These are phyloP conservation scores for Hemichromis elongatus DNA, from an alignment of 2,113 vertebrate genomes.

Conservation along the genomic window DNA sequence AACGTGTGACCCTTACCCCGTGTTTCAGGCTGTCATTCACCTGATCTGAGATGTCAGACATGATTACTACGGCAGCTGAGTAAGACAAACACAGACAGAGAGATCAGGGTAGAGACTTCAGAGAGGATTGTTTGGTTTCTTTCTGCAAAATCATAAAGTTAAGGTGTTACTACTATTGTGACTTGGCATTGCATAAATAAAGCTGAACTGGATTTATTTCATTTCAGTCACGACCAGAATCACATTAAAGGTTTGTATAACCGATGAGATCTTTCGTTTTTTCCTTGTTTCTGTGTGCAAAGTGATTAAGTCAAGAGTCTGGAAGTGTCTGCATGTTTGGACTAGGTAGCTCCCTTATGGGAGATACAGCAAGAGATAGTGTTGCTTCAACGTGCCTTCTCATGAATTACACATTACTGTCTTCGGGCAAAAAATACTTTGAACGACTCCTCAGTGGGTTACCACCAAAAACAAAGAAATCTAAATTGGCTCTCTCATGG, in stretches of 20 bases:
- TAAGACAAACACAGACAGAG: neutral
- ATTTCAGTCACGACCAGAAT: neutral
- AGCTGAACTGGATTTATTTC: neutral
- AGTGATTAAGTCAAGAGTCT: neutral
- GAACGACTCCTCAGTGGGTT: slow-evolving; percentile 21
- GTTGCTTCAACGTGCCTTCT: slow-evolving; percentile 12
- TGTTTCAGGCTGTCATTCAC: slow-evolving; percentile 85
- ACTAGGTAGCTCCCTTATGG: slow-evolving; percentile 10
- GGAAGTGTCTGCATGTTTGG: neutral
- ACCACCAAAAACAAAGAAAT: slow-evolving; percentile 22
- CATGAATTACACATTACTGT: slow-evolving; percentile 46
- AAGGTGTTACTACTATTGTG: neutral
- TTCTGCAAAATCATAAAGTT: neutral
- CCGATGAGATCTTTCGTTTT: neutral
- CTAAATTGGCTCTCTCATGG: slow-evolving; percentile 50
- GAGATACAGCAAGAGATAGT: slow-evolving; percentile 26
- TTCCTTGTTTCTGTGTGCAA: neutral
- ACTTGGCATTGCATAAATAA: neutral
- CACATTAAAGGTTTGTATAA: neutral
- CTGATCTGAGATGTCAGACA: slow-evolving; percentile 84
- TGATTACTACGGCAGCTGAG: slow-evolving; percentile 79
- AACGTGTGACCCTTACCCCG: slow-evolving; percentile 78
- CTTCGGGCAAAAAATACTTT: slow-evolving; percentile 1
- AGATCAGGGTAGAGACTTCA: neutral
- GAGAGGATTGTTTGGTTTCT: neutral